These are phyloP conservation scores for Lomographa bimaculata DNA, from an alignment of 2,888 invertebrate species.

Conservation along the genomic window DNA sequence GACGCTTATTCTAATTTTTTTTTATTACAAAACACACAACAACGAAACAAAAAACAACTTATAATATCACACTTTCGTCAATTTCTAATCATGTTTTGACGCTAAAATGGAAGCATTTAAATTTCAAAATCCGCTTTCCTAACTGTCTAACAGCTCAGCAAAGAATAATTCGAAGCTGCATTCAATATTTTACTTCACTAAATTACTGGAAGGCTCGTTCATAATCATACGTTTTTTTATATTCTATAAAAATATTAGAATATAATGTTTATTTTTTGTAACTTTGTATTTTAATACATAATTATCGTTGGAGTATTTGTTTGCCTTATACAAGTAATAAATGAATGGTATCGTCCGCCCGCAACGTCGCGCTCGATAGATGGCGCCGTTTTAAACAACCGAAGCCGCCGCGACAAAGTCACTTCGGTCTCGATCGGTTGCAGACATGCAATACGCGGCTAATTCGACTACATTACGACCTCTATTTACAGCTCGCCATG, in stretches of 20 bases:
- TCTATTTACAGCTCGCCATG: constrained; percentile 60
- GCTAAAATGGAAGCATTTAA: constrained; percentile 69
- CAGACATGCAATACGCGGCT: constrained; percentile 49
- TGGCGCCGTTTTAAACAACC: constrained; percentile 39
- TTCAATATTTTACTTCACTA: constrained; percentile 68
- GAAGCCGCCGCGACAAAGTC: constrained; percentile 52
- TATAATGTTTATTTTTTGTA: constrained; percentile 61
- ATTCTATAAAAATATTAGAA: constrained; percentile 84
- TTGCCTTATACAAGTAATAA: constrained; percentile 57
- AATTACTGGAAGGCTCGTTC: constrained; percentile 83
- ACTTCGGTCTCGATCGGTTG: constrained; percentile 36
- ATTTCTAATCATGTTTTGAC: constrained; percentile 58
- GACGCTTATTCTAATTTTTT: constrained; percentile 67
- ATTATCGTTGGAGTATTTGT: constrained; percentile 73
- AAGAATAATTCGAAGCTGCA: constrained; percentile 70
- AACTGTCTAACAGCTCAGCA: constrained; percentile 75
- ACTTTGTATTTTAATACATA: constrained; percentile 67
- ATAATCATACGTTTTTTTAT: constrained; percentile 70
- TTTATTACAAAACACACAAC: constrained; percentile 81
- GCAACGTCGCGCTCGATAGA: constrained; percentile 36
- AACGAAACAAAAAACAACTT: constrained; percentile 80
- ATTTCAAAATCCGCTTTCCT: constrained; percentile 51
- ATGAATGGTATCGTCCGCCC: constrained; percentile 46
- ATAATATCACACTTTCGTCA: constrained; percentile 80
- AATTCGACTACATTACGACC: constrained; percentile 63